Evolutionary conservation across 2,888 invertebrate genomes (phyloP), one percentile per base, ranked within the genome.

Genomic region (Stenoptilia bipunctidactyla): DNA sequence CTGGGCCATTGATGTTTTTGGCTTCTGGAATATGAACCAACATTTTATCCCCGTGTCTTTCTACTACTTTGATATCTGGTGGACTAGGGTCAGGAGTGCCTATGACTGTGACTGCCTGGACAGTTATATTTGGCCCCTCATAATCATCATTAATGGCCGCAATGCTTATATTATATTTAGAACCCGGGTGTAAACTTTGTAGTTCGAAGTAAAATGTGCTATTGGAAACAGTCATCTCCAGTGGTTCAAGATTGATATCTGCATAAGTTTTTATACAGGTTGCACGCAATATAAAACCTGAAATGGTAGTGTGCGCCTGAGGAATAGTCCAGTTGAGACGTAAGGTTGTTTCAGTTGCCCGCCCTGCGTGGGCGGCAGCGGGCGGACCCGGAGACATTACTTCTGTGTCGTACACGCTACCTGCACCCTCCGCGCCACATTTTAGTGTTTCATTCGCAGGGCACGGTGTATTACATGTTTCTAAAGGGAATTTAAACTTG

Each of bases 1-100:
- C 84, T 0, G 95, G 95, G 0, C 95, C 95, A 60, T 91, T 91
- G 34, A 90, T 87, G 66, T 94, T 92, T 38, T 75, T 83, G 1
- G 90, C 89, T 46, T 90, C 85, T 8, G 88, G 85, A 20, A 96
- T 82, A 49, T 87, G 85, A 3, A 96, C 85, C 0, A 85, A 85
- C 57, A 93, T 88, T 39, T 87, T 87, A 9, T 86, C 85, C 5
- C 88, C 87, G 13, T 84, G 86, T 44, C 86, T 85, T 36, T 86
- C 86, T 9, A 89, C 51, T 13, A 94, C 83, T 53, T 80, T 75
- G 15, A 95, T 92, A 40, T 86, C 83, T 1, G 82, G 77, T 1
- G 95, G 95, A 42, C 87, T 86, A 1, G 93, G 92, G 45, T 88
- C 88, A 15, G 89, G 89, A 41, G 82, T 83, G 27, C 90, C 92